Evolutionary conservation across 2,113 vertebrate species (phyloP).

Genomic region (Dipodomys ordii): DNA sequence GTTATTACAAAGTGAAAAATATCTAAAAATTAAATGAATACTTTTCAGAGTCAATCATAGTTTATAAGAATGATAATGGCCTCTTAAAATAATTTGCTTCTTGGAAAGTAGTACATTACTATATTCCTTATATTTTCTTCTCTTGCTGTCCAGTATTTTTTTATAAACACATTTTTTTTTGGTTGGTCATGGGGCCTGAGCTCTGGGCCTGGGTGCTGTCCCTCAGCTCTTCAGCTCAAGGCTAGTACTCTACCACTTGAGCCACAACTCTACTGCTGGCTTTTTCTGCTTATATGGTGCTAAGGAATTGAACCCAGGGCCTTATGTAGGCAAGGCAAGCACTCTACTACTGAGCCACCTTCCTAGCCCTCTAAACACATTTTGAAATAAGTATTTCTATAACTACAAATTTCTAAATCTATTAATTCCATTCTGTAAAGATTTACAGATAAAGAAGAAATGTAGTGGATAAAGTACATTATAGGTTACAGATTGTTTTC

Average conservation of each 20-base stretch:
- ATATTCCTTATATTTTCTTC: background rate
- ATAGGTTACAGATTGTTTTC: background rate
- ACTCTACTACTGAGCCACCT: no score
- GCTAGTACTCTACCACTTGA: no score
- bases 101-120: background rate
- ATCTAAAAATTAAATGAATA: conserved; percentile 52
- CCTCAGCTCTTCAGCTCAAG: no score
- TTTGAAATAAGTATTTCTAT: background rate
- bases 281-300: no score
- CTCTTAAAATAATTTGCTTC: conserved; percentile 37
- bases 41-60: background rate
- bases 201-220: no score
- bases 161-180: no score
- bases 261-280: no score
- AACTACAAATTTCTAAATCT: background rate
- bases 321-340: no score
- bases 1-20: conserved; percentile 47
- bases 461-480: background rate
- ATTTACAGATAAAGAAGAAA: conserved; percentile 26
- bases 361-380: background rate
- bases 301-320: no score
- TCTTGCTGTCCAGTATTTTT: background rate
- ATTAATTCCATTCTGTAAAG: background rate
- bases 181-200: no score
- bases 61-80: conserved; percentile 5